Evolutionary conservation across 2,888 invertebrate genomes (phyloP).

Genomic region (Ornithoptera priamus): DNA sequence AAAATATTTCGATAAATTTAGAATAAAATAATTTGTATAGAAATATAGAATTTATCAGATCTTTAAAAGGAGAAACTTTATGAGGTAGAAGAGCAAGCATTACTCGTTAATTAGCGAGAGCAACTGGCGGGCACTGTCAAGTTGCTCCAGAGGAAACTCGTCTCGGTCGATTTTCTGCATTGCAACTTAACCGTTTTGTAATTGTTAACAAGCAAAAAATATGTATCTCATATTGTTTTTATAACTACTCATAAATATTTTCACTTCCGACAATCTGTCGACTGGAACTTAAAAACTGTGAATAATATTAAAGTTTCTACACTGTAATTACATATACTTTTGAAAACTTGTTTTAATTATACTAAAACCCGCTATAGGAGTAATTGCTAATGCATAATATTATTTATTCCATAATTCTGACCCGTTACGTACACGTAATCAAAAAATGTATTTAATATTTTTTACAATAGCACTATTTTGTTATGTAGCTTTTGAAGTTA

Average conservation of each 20-base stretch:
- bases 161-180: constrained; percentile 26
- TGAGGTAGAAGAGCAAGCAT: constrained; percentile 52
- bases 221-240: neutral
- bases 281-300: neutral
- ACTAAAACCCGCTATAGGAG: constrained; percentile 1
- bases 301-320: neutral
- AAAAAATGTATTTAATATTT: no score
- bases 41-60: constrained; percentile 22
- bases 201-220: constrained; percentile 20
- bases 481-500: no score
- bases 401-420: constrained; percentile 1
- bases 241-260: neutral
- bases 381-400: constrained; percentile 1
- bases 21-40: neutral
- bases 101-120: constrained; percentile 32
- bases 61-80: constrained; percentile 57
- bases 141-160: constrained; percentile 28
- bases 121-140: constrained; percentile 36
- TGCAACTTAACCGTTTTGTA: constrained; percentile 14
- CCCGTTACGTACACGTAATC: neutral
- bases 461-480: no score
- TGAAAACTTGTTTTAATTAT: neutral
- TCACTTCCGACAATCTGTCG: neutral
- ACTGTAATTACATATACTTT: neutral
- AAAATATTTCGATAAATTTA: neutral